Base-by-base conservation (phyloP, 2,888 invertebrate genomes). In the Onthophagus sagittarius region DNA sequence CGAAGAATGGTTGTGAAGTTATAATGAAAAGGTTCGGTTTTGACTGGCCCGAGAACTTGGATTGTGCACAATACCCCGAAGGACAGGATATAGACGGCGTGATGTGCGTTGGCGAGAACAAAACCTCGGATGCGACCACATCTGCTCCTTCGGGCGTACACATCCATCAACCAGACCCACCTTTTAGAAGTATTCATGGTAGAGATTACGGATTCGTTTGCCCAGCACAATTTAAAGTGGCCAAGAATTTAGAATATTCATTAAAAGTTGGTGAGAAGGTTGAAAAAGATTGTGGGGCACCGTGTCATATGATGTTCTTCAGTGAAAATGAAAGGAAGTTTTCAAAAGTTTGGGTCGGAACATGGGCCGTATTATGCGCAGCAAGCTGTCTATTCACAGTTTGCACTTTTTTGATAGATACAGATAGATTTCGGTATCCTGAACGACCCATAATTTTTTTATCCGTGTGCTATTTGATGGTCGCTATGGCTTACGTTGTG, bases 371-470 rank as follows among this genome's bases (percentile, higher is more conserved):
- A 67, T 86, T 97, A 67, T 98, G 98, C 83, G 90, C 95, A 62
- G 88, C 92, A 2, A 97, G 98, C 78, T 98, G 98, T 79, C 88
- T 97, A 73, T 98, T 99, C 86, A 96, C 96, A 75, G 92, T 96
- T 74, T 88, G 95, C 79, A 99, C 99, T 6, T 98, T 97, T 84
- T 88, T 97, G 76, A 94, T 99, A 78, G 98, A 99, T 85, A 95
- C 96, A 75, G 93, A 95, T 81, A 89, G 99, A 80, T 99, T 99
- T 86, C 92, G 96, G 64, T 99, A 99, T 86, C 99, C 99, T 9
- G 99, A 99, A 86, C 90, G 98, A 78, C 98, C 99, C 1, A 98
- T 99, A 75, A 97, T 99, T 81, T 99, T 98, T 85, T 87, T 99
- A 74, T 97, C 98, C 14, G 93, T 97, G 4, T 99, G 99, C 85